These are phyloP conservation scores for Phenganax subtilis DNA, from an alignment of 92 coral and sea anemone species.

Conservation along the genomic window DNA sequence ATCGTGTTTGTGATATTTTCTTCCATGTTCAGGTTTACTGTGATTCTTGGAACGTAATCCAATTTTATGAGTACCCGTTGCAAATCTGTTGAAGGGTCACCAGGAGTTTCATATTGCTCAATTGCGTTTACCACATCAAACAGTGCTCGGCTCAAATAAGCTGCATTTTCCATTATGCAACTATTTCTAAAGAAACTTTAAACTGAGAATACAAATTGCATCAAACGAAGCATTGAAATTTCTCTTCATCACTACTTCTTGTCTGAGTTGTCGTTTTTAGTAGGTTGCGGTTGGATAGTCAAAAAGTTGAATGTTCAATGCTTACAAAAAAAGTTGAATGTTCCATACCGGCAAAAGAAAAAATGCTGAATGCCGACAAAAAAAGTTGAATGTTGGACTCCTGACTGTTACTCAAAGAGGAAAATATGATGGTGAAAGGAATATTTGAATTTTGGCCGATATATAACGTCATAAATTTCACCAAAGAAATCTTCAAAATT, in stretches of 20 bases:
- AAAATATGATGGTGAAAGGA: no score
- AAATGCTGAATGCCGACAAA: no score
- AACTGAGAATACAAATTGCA: no score
- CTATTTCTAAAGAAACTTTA: not conserved
- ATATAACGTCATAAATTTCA: no score
- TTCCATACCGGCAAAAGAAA: no score
- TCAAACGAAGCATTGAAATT: no score
- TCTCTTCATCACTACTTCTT: no score
- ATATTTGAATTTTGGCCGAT: no score
- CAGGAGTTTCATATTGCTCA: not conserved
- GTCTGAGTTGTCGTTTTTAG: no score
- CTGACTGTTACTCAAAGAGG: no score
- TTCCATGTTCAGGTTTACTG: constrained; percentile 20
- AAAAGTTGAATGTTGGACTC: not conserved
- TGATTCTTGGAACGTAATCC: constrained; percentile 12
- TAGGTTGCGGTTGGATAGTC: no score
- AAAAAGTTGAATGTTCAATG: not conserved
- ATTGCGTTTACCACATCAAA: constrained; percentile 16
- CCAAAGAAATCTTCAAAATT: no score
- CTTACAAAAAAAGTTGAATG: not conserved
- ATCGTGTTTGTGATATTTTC: not conserved
- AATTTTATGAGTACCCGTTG: constrained; percentile 13
- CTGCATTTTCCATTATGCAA: not conserved
- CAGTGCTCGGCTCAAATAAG: not conserved
- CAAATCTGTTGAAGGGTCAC: constrained; percentile 18